Conservation (phyloP, 2,113 vertebrate genomes). For the Cyanistes caeruleus region DNA sequence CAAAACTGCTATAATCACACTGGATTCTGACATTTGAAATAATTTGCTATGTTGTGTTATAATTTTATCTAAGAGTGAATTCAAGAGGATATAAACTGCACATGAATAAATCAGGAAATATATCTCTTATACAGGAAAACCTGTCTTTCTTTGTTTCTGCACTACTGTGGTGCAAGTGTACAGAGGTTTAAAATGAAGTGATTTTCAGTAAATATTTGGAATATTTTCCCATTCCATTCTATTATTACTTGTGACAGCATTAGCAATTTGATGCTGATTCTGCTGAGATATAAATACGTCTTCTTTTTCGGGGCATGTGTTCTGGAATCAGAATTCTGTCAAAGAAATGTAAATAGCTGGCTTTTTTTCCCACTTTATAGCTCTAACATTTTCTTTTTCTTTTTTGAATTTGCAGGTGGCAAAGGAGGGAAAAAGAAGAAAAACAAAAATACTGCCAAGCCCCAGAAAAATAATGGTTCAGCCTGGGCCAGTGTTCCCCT, state of each 20-base stretch:
- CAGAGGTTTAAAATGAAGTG: constrained; percentile 26
- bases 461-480: constrained; percentile 91
- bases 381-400: constrained; percentile 25
- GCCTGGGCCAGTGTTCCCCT: constrained; percentile 94
- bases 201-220: constrained; percentile 46
- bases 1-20: constrained; percentile 35
- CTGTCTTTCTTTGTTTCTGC: constrained; percentile 3
- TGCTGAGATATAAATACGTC: constrained; percentile 62
- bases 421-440: constrained; percentile 99
- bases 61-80: constrained; percentile 41
- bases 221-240: constrained; percentile 35
- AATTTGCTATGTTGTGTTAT: constrained; percentile 43
- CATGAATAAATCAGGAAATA: constrained; percentile 57
- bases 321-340: constrained; percentile 53
- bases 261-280: constrained; percentile 37
- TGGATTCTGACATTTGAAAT: constrained; percentile 64
- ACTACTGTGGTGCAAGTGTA: not conserved
- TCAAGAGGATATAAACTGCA: not conserved
- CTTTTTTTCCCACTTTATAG: not conserved
- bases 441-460: constrained; percentile 89
- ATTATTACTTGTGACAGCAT: constrained; percentile 53
- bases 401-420: constrained; percentile 84
- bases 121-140: not conserved
- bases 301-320: constrained; percentile 12
- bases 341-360: constrained; percentile 29